Evolutionary conservation across 2,113 vertebrate genomes (phyloP).

Genomic region (Psittacara wagleri): DNA sequence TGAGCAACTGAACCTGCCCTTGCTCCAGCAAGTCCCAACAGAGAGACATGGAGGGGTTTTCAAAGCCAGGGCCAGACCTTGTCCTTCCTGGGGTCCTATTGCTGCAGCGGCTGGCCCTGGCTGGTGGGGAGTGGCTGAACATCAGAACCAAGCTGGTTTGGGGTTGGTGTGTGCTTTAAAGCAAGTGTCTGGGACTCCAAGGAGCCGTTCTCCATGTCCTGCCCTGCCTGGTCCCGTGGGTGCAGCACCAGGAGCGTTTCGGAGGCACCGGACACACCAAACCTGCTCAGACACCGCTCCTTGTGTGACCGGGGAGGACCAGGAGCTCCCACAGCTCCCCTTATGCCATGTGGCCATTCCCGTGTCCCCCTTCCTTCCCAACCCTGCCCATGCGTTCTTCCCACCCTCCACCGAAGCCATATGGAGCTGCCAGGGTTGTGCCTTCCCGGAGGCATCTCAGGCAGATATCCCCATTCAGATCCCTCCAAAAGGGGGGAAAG

Average conservation of each 20-base stretch:
- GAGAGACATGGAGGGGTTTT: background rate
- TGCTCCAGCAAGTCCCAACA: background rate
- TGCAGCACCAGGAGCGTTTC: background rate
- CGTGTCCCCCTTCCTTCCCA: background rate
- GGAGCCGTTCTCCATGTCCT: background rate
- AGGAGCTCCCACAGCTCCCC: fast-evolving
- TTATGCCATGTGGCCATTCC: fast-evolving
- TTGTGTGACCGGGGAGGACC: fast-evolving
- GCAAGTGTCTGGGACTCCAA: background rate
- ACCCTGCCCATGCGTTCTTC: background rate
- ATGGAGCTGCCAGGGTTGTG: background rate
- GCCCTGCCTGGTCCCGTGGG: background rate
- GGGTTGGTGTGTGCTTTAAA: background rate
- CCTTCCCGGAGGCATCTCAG: background rate
- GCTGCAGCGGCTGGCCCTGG: background rate
- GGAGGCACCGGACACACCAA: background rate
- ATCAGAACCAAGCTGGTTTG: background rate
- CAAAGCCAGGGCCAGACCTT: background rate
- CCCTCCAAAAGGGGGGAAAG: no score
- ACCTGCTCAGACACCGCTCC: background rate
- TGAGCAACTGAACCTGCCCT: background rate
- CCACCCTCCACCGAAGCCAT: background rate
- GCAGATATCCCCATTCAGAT: background rate
- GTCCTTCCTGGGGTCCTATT: background rate
- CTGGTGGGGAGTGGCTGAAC: background rate